Base-by-base conservation (phyloP, 2,888 invertebrate genomes). In the Lamellibrachia satsuma region DNA sequence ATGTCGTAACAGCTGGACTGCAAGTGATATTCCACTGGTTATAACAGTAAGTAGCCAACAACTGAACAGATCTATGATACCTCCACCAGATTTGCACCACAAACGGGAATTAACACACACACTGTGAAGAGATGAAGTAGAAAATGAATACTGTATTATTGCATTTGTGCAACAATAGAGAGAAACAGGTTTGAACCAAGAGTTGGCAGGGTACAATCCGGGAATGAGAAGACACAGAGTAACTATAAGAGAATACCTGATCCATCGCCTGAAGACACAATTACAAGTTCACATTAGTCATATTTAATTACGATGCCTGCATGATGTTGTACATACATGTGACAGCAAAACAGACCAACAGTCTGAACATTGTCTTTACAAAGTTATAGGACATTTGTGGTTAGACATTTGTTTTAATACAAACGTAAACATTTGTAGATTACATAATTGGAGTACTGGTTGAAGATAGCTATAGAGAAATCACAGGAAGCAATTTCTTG, bases 1-100 rank as follows among this genome's bases (percentile, higher is more conserved):
- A 22, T 75, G 22, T 6, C 22, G 75, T 11, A 6, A 15, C 4
- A 75, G 22, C 15, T 11, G 6, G 75, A 4, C n/a, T 15, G 75
- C 6, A 75, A 22, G n/a, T 15, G 75, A 75, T 75, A 6, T 75
- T 15, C 6, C 11, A 75, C n/a, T 75, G 0, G 22, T n/a, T 22
- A n/a, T 15, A n/a, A 3, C 6, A 22, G 75, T 75, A 15, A 75
- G 15, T 22, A 75, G 22, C 75, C 75, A 75, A 15, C 75, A 15
- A 75, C 15, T 15, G 11, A 75, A 75, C 75, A 75, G n/a, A 75
- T 22, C 75, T 3, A 75, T 15, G 22, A 22, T 22, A 22, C 75
- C 75, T 75, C 75, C 75, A 75, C 75, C 75, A 75, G n/a, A 75
- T 75, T 60, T 75, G 75, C 75, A 75, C 75, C 15, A 15, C 75